These are phyloP conservation scores for Neomorphus geoffroyi DNA, from an alignment of 2,797 vertebrate genomes.

Conservation along the genomic window DNA sequence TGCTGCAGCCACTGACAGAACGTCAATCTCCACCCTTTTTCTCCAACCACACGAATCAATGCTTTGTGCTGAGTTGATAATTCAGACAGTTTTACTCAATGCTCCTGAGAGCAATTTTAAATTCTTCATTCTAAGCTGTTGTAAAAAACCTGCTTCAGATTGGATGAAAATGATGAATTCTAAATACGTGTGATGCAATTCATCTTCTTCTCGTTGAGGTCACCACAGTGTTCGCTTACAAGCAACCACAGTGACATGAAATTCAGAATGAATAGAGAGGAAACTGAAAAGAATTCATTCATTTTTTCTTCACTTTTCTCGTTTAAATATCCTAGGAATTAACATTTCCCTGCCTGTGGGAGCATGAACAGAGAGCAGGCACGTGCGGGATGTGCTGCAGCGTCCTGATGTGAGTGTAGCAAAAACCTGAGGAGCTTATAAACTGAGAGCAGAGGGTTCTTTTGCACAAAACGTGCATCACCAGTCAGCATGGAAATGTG, in stretches of 20 bases:
- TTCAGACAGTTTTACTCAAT: neutral
- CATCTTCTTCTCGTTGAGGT: neutral
- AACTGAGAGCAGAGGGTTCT: neutral
- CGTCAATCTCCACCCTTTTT: neutral
- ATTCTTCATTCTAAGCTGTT: neutral
- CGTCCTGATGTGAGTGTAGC: accelerated
- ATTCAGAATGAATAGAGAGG: neutral
- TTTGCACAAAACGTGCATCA: neutral
- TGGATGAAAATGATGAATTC: neutral
- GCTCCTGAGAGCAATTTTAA: neutral
- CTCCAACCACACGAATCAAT: neutral
- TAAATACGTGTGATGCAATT: neutral
- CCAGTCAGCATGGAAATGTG: accelerated
- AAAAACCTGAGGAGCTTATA: neutral
- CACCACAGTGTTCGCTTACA: neutral
- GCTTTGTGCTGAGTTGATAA: neutral
- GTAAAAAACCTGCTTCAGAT: neutral
- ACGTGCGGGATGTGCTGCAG: neutral
- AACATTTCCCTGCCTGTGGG: neutral
- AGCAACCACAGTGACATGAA: neutral
- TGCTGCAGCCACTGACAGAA: neutral
- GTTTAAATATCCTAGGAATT: neutral
- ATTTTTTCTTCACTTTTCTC: neutral
- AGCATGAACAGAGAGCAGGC: accelerated
- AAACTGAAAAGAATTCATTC: neutral